Base-by-base conservation (phyloP, 2,113 vertebrate genomes). In the Ariopsis seemanni region DNA sequence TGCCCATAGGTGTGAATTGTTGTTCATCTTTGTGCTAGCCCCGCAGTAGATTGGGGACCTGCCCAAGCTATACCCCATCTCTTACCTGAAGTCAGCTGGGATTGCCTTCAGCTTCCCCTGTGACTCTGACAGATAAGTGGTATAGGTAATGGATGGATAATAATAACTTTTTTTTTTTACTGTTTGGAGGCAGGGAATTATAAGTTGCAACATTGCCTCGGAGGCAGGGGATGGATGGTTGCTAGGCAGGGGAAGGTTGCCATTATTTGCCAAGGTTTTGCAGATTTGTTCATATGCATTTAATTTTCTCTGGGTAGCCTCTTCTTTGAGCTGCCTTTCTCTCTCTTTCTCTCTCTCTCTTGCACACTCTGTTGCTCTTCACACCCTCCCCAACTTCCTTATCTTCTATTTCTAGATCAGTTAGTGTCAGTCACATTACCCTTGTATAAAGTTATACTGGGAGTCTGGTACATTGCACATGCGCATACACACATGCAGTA, bases 261-360 rank as follows among this genome's bases (percentile, higher is more conserved):
- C 42, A 50, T 75, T 75, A 75, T 75, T 75, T 75, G 42, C 42
- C 18, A 90, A 91, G 92, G 91, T 93, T 94, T 91, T 92, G 92
- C 91, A 94, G 93, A 96, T 95, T 95, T 94, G 94, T 94, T 95
- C 94, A 92, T 94, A 92, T 94, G 92, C 93, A 94, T 95, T 95
- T 94, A 92, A 94, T 95, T 93, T 94, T 53, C 93, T 93, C 91
- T 92, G 89, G 92, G 91, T 87, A 78, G 83, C 10, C 86, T 89
- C 85, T 82, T 67, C 86, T 74, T 80, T 88, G n/a, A 62, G 80
- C 58, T 77, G 25, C 17, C 53, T 79, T 27, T 74, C 20, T 74
- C 69, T 84, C 55, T 75, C 14, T 50, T 34, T 80, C 79, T 85
- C 62, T 85, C 50, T 80, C 62, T 58, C 15, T 67, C 50, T 9